phyloP scores from a whole-genome alignment of 2,888 invertebrate species.

The Phymatocera aterrima region DNA sequence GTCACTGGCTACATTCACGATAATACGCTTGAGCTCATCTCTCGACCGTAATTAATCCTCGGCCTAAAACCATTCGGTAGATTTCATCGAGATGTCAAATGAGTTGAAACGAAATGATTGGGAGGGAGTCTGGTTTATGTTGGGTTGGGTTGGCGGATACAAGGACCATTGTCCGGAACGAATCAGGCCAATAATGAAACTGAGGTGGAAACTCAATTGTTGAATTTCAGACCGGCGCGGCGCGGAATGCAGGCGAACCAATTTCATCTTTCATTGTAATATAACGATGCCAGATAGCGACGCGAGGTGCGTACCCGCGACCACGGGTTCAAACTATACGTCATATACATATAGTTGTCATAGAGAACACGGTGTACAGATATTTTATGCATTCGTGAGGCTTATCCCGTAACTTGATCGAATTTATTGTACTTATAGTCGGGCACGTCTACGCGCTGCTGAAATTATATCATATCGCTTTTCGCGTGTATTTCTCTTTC shows the following conservation, averaged over 20 bases:
- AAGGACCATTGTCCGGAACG: slow-evolving; percentile 16
- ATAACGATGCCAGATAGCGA: not conserved
- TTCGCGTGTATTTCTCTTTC: not conserved
- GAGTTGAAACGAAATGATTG: slow-evolving; percentile 40
- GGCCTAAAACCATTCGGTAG: slow-evolving; percentile 19
- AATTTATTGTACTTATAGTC: not conserved
- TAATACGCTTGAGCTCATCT: slow-evolving; percentile 28
- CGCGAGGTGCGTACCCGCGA: not conserved
- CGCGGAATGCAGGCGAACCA: not conserved
- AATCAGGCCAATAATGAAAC: slow-evolving; percentile 32
- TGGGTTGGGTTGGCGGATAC: slow-evolving; percentile 10
- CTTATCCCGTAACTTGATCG: not conserved
- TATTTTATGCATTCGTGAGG: not conserved
- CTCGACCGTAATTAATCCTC: slow-evolving; percentile 24
- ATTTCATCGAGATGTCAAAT: slow-evolving; percentile 21
- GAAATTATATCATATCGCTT: not conserved
- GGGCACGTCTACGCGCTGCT: not conserved
- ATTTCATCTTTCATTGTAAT: slow-evolving; percentile 41
- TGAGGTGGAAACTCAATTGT: slow-evolving; percentile 29
- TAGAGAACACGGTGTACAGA: not conserved
- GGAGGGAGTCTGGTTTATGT: no score
- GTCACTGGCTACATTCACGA: not conserved
- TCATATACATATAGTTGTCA: not conserved
- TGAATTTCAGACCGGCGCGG: slow-evolving; percentile 1
- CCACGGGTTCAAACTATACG: not conserved